phyloP scores from a whole-genome alignment of 2,797 vertebrate species.

The Pangasius krempfi region DNA sequence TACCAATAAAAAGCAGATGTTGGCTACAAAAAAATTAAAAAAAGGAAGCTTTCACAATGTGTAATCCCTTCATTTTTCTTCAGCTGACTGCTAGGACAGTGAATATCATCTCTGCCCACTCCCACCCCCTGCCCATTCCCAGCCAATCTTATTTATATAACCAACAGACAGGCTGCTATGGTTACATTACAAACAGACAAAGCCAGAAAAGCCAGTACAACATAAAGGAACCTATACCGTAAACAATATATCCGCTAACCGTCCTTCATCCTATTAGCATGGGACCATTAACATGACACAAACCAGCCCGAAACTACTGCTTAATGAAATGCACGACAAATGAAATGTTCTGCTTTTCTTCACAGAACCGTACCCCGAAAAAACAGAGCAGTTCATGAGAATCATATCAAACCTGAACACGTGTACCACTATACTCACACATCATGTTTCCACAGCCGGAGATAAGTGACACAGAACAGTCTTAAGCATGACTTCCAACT shows the following conservation, averaged over 20 bases:
- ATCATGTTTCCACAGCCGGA: not conserved
- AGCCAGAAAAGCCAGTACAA: constrained; percentile 2
- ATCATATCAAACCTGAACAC: not conserved
- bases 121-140: not conserved
- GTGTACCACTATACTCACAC: not conserved
- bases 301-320: not conserved
- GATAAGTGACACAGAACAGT: not conserved
- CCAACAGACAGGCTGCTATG: not conserved
- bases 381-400: not conserved
- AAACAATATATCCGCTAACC: constrained; percentile 5
- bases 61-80: constrained; percentile 5
- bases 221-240: not conserved
- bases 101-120: not conserved
- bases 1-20: constrained; percentile 17
- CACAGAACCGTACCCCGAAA: too few species aligned
- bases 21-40: not conserved
- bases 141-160: constrained; percentile 17
- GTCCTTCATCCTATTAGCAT: not conserved
- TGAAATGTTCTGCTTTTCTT: not conserved
- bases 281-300: not conserved
- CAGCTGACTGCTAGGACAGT: not conserved
- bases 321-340: not conserved
- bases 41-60: not conserved
- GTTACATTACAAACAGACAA: constrained; percentile 4
- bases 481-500: not conserved